Evolutionary conservation across 2,113 vertebrate genomes (phyloP), one percentile per base, ranked within the genome.

Genomic region (Theropithecus gelada): DNA sequence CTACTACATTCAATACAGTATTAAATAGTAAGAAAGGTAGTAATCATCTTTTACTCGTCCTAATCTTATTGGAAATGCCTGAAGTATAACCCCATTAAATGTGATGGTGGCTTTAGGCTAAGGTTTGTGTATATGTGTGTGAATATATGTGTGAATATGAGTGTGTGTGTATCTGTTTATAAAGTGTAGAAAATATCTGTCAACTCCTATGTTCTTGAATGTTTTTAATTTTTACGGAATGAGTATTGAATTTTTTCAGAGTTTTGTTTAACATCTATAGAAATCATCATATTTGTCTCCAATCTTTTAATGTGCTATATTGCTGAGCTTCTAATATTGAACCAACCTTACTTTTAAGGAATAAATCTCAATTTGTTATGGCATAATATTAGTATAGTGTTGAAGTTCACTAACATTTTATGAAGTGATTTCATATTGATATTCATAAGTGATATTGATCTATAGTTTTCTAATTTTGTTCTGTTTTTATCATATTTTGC

Each of bases 261-360:
- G 27, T 13, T 25, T 83, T 93, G 8, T 86, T 90, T 45, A 86
- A 45, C 9, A 9, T 55, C 1, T 78, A 9, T 78, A 32, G 80
- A 93, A 94, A 50, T 76, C 61, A 55, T 76, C 12, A 13, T 59
- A 4, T 83, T 83, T 92, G 66, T 70, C 85, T 96, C n/a, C 93
- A 38, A 59, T 80, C 20, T 75, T 0, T 73, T 94, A 73, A 84
- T 78, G n/a, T 79, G 6, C 40, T 78, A 3, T 76, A 93, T 72
- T 78, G 3, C 40, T 43, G 35, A 79, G 20, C 50, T 73, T 94
- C 52, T 94, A 40, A 40, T 68, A 59, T 27, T 84, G 48, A 92
- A 40, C 20, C 38, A 40, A 57, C 20, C 10, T 64, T 85, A 80
- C 52, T 80, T 80, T 73, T 5, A 40, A 94, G 82, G n/a, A 25